Evolutionary conservation across 2,888 invertebrate species (phyloP).

Genomic region (Cinara cedri): DNA sequence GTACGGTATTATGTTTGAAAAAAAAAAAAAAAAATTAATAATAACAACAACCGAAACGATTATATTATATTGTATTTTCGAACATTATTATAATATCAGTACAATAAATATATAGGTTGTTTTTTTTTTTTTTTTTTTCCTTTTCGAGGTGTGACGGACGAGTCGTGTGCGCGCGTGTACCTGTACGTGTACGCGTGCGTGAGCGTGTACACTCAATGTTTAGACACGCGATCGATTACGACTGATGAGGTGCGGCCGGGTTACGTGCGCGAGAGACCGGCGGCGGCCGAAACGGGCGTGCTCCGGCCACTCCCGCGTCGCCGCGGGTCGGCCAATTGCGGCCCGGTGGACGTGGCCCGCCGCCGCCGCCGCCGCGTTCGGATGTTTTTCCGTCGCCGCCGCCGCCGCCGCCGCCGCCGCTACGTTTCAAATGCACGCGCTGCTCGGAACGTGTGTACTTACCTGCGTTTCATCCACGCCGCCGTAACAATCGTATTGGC

Average conservation of each 20-base stretch:
- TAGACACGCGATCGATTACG: constrained; percentile 52
- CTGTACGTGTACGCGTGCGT: neutral
- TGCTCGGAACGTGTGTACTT: neutral
- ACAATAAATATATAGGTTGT: too few species aligned
- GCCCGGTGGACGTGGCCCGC: constrained; percentile 19
- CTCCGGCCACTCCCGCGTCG: constrained; percentile 34
- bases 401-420: neutral
- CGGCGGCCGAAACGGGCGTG: constrained; percentile 32
- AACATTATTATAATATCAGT: too few species aligned
- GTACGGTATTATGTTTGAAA: neutral
- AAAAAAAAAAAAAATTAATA: neutral
- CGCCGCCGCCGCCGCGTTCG: neutral
- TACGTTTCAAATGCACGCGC: neutral
- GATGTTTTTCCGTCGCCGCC: neutral
- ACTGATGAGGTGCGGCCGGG: constrained; percentile 51
- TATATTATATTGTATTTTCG: too few species aligned
- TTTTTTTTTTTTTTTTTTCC: neutral
- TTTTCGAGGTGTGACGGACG: constrained; percentile 26
- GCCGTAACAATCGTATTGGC: too few species aligned
- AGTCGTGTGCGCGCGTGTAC: constrained; percentile 1
- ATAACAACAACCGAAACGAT: neutral
- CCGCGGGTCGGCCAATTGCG: constrained; percentile 21
- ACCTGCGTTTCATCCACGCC: too few species aligned
- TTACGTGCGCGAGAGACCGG: constrained; percentile 1
- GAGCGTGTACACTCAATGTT: neutral